These are phyloP conservation scores for Sphaerodactylus townsendi DNA, from an alignment of 2,113 vertebrate genomes.

Conservation along the genomic window DNA sequence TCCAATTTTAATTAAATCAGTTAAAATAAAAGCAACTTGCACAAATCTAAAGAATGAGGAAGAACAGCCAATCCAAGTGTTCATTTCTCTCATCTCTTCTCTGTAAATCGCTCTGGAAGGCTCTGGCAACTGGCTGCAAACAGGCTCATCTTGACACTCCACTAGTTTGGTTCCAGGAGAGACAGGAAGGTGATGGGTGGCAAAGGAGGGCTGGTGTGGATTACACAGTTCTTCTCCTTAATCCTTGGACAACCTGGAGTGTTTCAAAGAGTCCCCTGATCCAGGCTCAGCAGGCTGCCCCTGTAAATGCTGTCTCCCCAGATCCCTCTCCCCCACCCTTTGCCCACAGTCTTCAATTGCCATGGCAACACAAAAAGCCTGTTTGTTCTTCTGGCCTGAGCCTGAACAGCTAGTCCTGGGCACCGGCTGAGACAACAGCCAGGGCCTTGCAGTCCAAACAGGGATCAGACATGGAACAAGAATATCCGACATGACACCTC, in stretches of 20 bases:
- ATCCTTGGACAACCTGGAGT: not conserved
- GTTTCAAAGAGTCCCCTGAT: not conserved
- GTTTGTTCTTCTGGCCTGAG: conserved; percentile 3
- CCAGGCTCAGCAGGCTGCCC: not conserved
- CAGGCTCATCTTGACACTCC: not conserved
- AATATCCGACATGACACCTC: not conserved
- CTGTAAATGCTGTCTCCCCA: not conserved
- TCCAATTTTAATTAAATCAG: not conserved
- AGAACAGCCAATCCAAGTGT: too few relatives aligned
- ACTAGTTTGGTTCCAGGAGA: not conserved
- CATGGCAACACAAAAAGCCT: conserved; percentile 14
- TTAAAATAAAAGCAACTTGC: not conserved
- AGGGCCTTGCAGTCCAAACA: not conserved
- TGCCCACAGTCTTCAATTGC: not conserved
- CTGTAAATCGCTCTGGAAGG: not conserved
- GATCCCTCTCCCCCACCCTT: not conserved
- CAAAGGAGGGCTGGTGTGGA: not conserved
- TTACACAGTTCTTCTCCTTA: not conserved
- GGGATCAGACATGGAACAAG: not conserved
- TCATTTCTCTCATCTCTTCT: not conserved
- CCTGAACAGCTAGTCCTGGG: not conserved
- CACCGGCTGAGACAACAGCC: not conserved
- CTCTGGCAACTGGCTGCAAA: not conserved
- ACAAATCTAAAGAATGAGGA: not conserved
- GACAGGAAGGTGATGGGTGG: not conserved